Conservation (phyloP, 2,888 invertebrate genomes). For the Podotricha telesiphe region DNA sequence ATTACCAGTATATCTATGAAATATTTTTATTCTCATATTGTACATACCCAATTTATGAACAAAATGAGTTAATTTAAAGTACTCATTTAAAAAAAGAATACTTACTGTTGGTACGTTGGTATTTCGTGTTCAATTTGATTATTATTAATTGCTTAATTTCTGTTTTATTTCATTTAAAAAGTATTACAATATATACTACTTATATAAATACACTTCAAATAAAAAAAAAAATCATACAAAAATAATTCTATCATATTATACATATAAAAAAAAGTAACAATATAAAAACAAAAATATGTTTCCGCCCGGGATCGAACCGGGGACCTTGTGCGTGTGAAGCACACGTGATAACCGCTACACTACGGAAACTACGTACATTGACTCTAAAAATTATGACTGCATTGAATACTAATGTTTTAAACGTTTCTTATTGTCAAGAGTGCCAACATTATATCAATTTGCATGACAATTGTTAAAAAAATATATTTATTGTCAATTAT, state of each 20-base stretch:
- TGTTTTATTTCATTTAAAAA: no score
- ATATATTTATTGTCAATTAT: no score
- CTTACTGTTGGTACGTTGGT: no score
- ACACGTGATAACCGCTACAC: constrained; percentile 92
- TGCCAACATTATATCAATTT: not conserved
- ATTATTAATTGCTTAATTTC: no score
- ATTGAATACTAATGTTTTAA: constrained; percentile 12
- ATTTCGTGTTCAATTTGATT: no score
- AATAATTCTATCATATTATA: not conserved
- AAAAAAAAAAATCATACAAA: not conserved
- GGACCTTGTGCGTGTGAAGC: constrained; percentile 91
- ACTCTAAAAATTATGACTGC: not conserved
- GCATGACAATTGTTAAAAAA: no score
- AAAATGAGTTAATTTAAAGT: no score
- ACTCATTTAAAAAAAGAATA: no score
- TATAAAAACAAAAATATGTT: constrained; percentile 63
- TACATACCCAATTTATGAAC: no score
- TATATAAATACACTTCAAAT: not conserved
- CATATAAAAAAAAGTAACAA: not conserved
- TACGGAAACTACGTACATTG: constrained; percentile 82
- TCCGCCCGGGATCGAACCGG: constrained; percentile 89
- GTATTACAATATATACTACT: no score
- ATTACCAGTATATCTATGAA: not conserved
- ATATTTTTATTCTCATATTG: no score
- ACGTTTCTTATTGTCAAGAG: not conserved